These are phyloP conservation scores for Octomys mimax DNA, from an alignment of 2,797 vertebrate genomes.

Conservation along the genomic window DNA sequence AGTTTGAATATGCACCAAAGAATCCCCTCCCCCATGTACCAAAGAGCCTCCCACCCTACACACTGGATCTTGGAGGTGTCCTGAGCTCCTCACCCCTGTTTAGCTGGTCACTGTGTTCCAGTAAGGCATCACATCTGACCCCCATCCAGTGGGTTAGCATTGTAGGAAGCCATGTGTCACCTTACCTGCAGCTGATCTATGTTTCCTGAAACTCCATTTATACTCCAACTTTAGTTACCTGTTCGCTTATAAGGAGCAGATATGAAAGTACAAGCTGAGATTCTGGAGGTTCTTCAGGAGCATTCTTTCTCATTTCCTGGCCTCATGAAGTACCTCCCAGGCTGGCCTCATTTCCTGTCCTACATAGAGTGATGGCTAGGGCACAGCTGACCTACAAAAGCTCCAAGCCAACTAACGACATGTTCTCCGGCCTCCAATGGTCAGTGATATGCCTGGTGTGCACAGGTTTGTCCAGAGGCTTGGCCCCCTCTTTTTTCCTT, in stretches of 20 bases:
- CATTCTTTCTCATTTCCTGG: not conserved
- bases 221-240: not conserved
- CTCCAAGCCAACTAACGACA: not conserved
- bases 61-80: not conserved
- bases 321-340: not conserved
- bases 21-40: not conserved
- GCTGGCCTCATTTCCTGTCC: not conserved
- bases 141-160: not conserved
- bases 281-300: not conserved
- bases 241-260: not conserved
- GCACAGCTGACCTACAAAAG: not conserved
- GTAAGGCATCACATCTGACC: not conserved
- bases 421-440: not conserved
- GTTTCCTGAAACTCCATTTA: not conserved
- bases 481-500: not conserved
- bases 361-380: not conserved
- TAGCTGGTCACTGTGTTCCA: not conserved
- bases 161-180: not conserved
- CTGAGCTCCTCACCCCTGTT: not conserved
- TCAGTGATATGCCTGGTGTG: not conserved
- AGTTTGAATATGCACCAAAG: not conserved
- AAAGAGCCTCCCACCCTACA: no score
- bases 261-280: not conserved
- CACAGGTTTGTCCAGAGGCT: not conserved
- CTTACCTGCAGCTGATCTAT: not conserved